Conservation (phyloP, 2,797 vertebrate species). For the Ispidina lecontei region DNA sequence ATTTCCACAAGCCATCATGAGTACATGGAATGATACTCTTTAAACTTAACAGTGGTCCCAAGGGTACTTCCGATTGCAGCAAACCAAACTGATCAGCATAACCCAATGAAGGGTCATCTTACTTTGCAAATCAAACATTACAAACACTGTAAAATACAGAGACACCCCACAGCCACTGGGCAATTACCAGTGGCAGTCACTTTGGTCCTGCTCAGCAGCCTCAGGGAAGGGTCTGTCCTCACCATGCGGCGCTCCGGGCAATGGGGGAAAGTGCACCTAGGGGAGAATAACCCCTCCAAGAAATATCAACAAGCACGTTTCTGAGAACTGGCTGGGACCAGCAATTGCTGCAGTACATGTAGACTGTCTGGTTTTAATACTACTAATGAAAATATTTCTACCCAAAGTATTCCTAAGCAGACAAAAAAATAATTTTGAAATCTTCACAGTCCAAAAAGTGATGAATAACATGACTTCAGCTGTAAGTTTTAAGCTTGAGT, state of each 20-base stretch:
- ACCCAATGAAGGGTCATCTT: neutral
- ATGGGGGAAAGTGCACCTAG: neutral
- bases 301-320: neutral
- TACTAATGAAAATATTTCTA: neutral
- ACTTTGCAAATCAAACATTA: neutral
- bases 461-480: neutral
- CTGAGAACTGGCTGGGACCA: neutral
- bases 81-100: neutral
- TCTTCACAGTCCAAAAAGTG: neutral
- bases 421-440: neutral
- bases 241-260: neutral
- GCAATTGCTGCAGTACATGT: neutral
- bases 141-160: neutral
- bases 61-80: neutral
- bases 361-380: neutral
- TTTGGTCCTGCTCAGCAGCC: neutral
- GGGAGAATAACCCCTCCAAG: neutral
- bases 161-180: neutral
- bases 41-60: constrained; percentile 16
- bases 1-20: neutral
- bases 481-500: neutral
- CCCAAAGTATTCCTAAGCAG: neutral
- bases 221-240: neutral
- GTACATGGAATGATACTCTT: constrained; percentile 9
- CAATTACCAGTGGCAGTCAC: neutral